phyloP scores from a whole-genome alignment of 53 echinoderm and acorn worm species.

The Crossaster papposus region DNA sequence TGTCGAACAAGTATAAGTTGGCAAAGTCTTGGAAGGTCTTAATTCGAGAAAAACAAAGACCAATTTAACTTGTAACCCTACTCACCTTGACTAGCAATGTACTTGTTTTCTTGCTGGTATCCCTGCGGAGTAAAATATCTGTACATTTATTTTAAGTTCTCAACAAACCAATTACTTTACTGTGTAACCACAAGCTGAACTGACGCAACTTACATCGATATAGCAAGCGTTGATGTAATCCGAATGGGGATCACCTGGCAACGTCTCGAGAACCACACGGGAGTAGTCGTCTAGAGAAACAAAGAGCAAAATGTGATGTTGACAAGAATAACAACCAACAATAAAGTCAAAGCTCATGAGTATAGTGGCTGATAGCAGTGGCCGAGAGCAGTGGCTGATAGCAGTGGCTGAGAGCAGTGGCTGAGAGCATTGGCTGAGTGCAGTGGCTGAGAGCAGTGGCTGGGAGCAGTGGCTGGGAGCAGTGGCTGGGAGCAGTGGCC shows the following conservation, averaged over 20 bases:
- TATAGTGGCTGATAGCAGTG: too few relatives aligned
- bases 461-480: too few relatives aligned
- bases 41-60: not conserved
- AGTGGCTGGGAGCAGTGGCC: too few relatives aligned
- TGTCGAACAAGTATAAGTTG: not conserved
- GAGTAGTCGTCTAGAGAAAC: conserved; percentile 72
- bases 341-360: too few relatives aligned
- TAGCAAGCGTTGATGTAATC: conserved; percentile 89
- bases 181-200: not conserved
- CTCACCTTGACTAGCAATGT: conserved; percentile 83
- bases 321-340: not conserved
- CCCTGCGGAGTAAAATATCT: conserved; percentile 52
- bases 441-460: too few relatives aligned
- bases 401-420: too few relatives aligned
- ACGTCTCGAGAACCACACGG: conserved; percentile 65
- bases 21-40: too few relatives aligned
- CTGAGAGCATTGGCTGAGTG: too few relatives aligned
- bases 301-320: not conserved
- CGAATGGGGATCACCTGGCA: conserved; percentile 52
- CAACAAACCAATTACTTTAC: not conserved
- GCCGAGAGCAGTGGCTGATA: too few relatives aligned
- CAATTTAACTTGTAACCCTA: not conserved
- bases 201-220: conserved; percentile 66
- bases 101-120: conserved; percentile 58
- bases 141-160: not conserved